Conservation (phyloP, 23 tunicate species). For the Corella eumyota region DNA sequence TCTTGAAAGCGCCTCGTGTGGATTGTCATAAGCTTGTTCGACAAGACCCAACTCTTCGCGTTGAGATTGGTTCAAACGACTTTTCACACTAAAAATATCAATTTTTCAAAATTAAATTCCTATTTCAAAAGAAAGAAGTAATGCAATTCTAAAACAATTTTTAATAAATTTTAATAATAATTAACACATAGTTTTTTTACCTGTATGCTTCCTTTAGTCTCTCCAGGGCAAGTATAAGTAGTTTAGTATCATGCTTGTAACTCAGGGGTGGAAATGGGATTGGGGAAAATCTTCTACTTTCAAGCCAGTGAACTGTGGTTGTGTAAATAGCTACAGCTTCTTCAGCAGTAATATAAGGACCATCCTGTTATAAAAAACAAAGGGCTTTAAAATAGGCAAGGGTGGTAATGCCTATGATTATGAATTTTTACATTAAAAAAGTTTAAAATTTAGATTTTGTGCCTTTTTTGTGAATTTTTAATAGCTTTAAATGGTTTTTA, state of each 20-base stretch:
- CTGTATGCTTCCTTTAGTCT: constrained; percentile 97
- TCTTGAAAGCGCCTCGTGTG: constrained; percentile 98
- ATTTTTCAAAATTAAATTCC: neutral
- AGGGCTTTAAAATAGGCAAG: too few species aligned
- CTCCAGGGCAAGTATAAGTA: constrained; percentile 88
- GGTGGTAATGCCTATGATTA: too few species aligned
- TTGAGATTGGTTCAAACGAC: constrained; percentile 96
- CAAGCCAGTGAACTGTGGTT: constrained; percentile 98
- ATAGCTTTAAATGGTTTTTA: too few species aligned
- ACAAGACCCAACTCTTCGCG: constrained; percentile 95
- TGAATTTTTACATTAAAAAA: too few species aligned
- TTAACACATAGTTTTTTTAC: too few species aligned
- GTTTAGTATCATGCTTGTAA: constrained; percentile 98
- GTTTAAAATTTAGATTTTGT: too few species aligned
- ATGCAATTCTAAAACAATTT: neutral
- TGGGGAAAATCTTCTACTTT: constrained; percentile 93
- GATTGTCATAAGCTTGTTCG: constrained; percentile 99
- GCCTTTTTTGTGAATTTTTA: too few species aligned
- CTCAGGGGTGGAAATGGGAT: constrained; percentile 98
- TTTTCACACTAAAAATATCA: constrained; percentile 60
- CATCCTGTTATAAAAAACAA: constrained; percentile 64
- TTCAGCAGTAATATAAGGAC: constrained; percentile 99
- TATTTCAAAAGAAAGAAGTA: neutral
- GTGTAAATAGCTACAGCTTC: constrained; percentile 99
- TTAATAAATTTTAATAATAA: neutral